Conservation (phyloP, 2,888 invertebrate genomes). For the Furcula furcula region DNA sequence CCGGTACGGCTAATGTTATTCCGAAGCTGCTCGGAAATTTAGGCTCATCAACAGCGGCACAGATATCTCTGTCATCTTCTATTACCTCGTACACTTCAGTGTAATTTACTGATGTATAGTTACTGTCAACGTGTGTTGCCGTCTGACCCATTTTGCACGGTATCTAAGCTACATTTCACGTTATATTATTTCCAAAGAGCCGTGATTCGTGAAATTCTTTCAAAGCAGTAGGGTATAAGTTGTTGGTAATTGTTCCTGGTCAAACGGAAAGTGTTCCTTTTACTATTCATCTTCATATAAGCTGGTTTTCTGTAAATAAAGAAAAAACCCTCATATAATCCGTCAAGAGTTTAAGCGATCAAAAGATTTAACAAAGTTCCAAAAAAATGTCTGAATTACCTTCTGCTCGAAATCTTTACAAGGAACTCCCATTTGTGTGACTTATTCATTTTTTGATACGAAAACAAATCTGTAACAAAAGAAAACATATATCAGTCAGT, state of each 20-base stretch:
- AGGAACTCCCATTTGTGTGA: slow-evolving; percentile 54
- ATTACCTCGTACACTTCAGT: slow-evolving; percentile 50
- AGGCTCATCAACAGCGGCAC: slow-evolving; percentile 68
- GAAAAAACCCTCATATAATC: slow-evolving; percentile 36
- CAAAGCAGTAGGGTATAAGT: slow-evolving; percentile 34
- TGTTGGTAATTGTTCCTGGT: slow-evolving; percentile 41
- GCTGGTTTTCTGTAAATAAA: slow-evolving; percentile 66
- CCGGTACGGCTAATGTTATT: slow-evolving; percentile 87
- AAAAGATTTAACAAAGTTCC: background rate
- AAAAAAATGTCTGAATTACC: slow-evolving; percentile 39
- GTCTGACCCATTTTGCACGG: slow-evolving; percentile 64
- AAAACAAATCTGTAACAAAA: slow-evolving; percentile 62
- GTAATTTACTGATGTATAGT: slow-evolving; percentile 56
- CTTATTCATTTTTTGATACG: slow-evolving; percentile 57
- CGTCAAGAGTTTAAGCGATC: slow-evolving; percentile 1
- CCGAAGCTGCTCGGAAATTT: slow-evolving; percentile 86
- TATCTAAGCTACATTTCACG: slow-evolving; percentile 58
- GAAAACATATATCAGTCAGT: slow-evolving; percentile 33
- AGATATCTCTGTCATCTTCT: slow-evolving; percentile 65
- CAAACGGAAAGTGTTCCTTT: slow-evolving; percentile 35
- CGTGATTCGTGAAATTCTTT: slow-evolving; percentile 31
- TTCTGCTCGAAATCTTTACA: slow-evolving; percentile 49
- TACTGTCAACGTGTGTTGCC: slow-evolving; percentile 54
- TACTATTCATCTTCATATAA: slow-evolving; percentile 44
- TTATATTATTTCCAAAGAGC: slow-evolving; percentile 37